Percentiles rank a stretch among this genome's conserved stretches.
phyloP scores from a whole-genome alignment of 2,797 vertebrate genomes.

The Phataginus tricuspis region DNA sequence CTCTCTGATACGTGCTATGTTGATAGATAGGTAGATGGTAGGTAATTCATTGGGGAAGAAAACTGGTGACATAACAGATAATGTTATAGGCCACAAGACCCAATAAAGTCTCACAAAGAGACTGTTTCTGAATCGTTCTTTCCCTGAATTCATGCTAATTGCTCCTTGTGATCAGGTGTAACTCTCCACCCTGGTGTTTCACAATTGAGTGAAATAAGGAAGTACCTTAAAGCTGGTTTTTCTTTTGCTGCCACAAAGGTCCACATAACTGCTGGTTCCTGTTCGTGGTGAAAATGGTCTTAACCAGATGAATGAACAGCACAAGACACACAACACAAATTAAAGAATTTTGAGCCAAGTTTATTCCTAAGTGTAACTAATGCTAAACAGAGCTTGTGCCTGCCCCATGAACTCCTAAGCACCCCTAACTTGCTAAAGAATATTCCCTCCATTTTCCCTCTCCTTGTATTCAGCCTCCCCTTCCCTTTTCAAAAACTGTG shows the following conservation, averaged over 20 bases:
- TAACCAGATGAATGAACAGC: conserved; percentile 26
- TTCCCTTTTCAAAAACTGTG: not conserved
- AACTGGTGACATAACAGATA: not conserved
- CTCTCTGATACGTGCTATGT: not conserved
- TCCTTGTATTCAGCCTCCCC: not conserved
- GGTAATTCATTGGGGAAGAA: not conserved
- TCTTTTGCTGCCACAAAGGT: conserved; percentile 46
- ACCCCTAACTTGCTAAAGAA: not conserved
- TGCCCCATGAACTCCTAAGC: not conserved
- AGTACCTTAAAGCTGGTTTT: conserved; percentile 54
- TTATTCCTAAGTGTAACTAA: not conserved
- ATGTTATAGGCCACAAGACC: not conserved
- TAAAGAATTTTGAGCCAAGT: not conserved
- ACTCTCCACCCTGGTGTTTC: not conserved
- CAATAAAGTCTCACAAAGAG: not conserved
- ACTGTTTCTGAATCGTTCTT: not conserved
- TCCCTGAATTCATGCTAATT: not conserved
- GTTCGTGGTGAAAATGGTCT: conserved; percentile 43
- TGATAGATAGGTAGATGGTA: not conserved
- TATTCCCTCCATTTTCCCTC: not conserved
- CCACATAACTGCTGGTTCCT: conserved; percentile 66
- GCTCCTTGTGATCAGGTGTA: conserved; percentile 21
- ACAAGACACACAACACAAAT: not conserved
- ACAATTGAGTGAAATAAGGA: conserved; percentile 63
- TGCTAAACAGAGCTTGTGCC: not conserved